A percentile compares a stretch with the other conserved stretches of the same genome.
Conservation (phyloP, 2,797 vertebrate species). For the Kryptolebias ocellatus region DNA sequence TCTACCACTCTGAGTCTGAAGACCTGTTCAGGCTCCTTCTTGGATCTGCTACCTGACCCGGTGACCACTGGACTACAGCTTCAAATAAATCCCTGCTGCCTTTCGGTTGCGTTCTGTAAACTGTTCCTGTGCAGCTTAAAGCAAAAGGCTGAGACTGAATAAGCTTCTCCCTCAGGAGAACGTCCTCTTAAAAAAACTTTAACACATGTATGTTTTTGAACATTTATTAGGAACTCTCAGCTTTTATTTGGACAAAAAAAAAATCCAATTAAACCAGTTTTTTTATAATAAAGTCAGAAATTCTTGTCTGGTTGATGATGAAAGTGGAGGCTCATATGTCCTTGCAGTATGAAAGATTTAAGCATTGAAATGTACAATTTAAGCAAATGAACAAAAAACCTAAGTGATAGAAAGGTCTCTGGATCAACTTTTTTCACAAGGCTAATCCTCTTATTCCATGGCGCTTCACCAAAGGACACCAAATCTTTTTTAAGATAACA, state of each 20-base stretch:
- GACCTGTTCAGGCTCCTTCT: slow-evolving; percentile 13
- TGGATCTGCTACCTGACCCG: slow-evolving; percentile 44
- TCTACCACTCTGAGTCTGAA: slow-evolving; percentile 25
- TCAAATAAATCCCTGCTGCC: slow-evolving; percentile 23
- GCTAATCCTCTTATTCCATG: slow-evolving; percentile 58
- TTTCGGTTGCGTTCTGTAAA: slow-evolving; percentile 25
- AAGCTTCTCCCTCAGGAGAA: background rate
- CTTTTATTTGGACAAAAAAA: background rate
- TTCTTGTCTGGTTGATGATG: background rate
- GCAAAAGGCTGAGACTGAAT: slow-evolving; percentile 29
- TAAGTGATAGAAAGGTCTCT: slow-evolving; percentile 33
- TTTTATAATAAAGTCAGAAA: background rate
- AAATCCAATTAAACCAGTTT: too few relatives aligned
- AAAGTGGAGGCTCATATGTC: slow-evolving; percentile 15
- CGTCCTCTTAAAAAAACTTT: background rate
- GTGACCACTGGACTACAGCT: slow-evolving; percentile 10
- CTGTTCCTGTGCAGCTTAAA: slow-evolving; percentile 16
- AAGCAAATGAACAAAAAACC: slow-evolving; percentile 10
- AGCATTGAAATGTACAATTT: slow-evolving; percentile 28
- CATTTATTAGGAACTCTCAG: background rate
- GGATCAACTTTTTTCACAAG: slow-evolving; percentile 34
- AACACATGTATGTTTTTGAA: too few relatives aligned
- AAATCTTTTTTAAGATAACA: slow-evolving; percentile 75
- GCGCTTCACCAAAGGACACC: slow-evolving; percentile 74
- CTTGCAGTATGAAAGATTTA: slow-evolving; percentile 19